Evolutionary conservation across 2,113 vertebrate genomes (phyloP).

Genomic region (Monopterus albus): DNA sequence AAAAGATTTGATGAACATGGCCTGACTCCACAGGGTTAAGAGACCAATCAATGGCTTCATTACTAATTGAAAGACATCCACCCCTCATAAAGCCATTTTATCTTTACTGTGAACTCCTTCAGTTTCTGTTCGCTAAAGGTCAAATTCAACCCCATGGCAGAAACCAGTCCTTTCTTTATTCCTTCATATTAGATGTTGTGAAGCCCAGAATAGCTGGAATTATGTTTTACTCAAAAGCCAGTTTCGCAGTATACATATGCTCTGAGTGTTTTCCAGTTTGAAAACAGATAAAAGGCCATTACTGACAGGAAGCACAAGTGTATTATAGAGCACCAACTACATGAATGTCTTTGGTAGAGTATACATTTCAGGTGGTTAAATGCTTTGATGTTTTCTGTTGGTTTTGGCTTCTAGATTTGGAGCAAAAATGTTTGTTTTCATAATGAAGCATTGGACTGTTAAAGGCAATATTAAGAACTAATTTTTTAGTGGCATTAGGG

Average conservation of each 20-base stretch:
- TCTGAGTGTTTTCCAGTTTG: not conserved
- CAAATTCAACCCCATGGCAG: constrained; percentile 46
- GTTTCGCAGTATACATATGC: not conserved
- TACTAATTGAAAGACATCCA: constrained; percentile 77
- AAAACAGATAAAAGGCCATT: not conserved
- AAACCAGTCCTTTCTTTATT: constrained; percentile 18
- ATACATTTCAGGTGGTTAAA: not conserved
- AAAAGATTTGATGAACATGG: constrained; percentile 39
- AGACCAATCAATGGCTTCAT: constrained; percentile 77
- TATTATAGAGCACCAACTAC: not conserved
- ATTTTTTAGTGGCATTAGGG: not conserved
- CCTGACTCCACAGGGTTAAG: constrained; percentile 41
- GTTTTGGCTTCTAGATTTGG: not conserved
- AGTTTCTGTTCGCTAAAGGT: constrained; percentile 64
- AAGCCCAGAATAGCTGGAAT: not conserved
- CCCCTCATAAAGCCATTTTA: constrained; percentile 70
- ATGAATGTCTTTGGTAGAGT: not conserved
- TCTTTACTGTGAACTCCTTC: constrained; percentile 64
- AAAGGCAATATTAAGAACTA: not conserved
- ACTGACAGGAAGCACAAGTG: not conserved
- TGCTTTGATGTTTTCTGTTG: constrained; percentile 4
- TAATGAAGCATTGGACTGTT: constrained; percentile 1
- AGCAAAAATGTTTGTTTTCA: not conserved
- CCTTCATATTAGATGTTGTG: constrained; percentile 27
- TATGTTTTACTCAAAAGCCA: not conserved